These are phyloP conservation scores for Cetonia aurata DNA, from an alignment of 2,888 invertebrate genomes.

Conservation along the genomic window DNA sequence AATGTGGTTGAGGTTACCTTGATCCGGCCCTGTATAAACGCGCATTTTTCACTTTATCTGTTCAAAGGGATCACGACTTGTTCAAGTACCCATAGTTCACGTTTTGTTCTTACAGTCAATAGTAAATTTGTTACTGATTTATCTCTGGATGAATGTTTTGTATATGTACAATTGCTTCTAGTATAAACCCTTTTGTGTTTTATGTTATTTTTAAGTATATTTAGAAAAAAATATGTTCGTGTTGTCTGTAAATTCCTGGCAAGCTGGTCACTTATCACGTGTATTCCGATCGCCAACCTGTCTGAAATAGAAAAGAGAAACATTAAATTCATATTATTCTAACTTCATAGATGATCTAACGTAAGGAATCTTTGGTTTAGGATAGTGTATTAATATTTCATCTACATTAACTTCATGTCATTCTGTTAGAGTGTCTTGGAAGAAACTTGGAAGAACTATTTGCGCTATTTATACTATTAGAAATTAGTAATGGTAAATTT, in stretches of 20 bases:
- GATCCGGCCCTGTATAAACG: conserved; percentile 34
- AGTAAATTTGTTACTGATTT: no score
- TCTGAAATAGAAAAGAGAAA: conserved; percentile 73
- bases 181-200: conserved; percentile 19
- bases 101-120: no score
- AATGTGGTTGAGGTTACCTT: conserved; percentile 19
- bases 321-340: background rate
- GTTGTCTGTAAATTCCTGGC: conserved; percentile 34
- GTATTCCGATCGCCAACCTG: conserved; percentile 93
- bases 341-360: no score
- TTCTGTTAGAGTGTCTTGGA: no score
- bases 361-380: no score
- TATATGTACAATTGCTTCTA: conserved; percentile 12
- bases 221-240: conserved; percentile 54
- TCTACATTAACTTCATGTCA: background rate
- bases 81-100: background rate
- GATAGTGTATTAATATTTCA: background rate
- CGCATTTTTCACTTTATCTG: conserved; percentile 15
- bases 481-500: no score
- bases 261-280: conserved; percentile 80
- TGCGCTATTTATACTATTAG: no score
- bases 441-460: no score
- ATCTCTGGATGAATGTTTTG: conserved; percentile 55
- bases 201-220: conserved; percentile 48
- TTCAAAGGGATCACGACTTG: conserved; percentile 35